Evolutionary conservation across 2,888 invertebrate genomes (phyloP), one percentile per base, ranked within the genome.

Genomic region (Leucania comma): DNA sequence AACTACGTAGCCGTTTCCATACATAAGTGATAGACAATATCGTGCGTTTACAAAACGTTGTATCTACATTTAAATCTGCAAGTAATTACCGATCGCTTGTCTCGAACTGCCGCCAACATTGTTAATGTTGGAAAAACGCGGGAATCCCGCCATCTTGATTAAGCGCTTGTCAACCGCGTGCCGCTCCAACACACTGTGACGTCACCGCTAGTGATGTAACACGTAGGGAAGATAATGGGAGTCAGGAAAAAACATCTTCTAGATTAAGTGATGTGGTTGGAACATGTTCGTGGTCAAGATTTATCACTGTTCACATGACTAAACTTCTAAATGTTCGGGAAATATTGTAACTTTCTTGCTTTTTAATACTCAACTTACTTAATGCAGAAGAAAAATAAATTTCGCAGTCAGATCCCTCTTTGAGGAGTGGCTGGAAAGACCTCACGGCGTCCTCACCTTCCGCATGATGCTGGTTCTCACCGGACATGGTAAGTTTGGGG

Each of bases 111-210:
- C 59, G 54, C 46, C 72, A 68, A 75, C 72, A 75, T 65, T 73
- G 79, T 72, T 78, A 86, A 86, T 83, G 78, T 60, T 38, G 57
- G 66, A 84, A 85, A 84, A 85, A 82, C 70, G 71, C 81, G 65
- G 73, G 69, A 72, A 84, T 72, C 68, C 68, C 68, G 78, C 74
- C 78, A 78, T 84, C 76, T 81, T 85, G 85, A 85, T 86, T 80
- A 85, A 85, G 86, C 83, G 80, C 74, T 83, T 86, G 85, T 85
- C 85, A 85, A 72, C 78, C 68, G 59, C 74, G 83, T 67, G 68
- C 53, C 71, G 68, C 32, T 73, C 71, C 62, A 81, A 81, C 82
- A 85, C 86, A 79, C 65, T 77, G 79, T 84, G 73, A 79, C 73
- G 77, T 75, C 85, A 80, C 64, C 20, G 50, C 81, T 77, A 82